These are phyloP conservation scores for Lomographa bimaculata DNA, from an alignment of 2,888 invertebrate genomes.

Conservation along the genomic window DNA sequence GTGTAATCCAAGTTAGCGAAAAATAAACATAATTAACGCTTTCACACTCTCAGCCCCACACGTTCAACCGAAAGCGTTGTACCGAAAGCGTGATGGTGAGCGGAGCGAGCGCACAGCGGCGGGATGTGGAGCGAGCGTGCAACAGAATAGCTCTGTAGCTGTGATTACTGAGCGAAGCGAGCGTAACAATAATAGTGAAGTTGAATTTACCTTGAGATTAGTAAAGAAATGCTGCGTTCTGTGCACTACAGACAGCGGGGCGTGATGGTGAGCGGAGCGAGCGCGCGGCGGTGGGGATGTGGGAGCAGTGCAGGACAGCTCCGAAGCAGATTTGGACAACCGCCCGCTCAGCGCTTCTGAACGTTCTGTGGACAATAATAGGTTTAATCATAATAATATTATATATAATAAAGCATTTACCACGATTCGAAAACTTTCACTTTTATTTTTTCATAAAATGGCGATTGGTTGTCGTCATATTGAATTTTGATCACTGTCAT, in stretches of 20 bases:
- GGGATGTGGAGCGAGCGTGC: constrained; percentile 78
- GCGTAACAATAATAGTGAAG: not conserved
- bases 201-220: constrained; percentile 85
- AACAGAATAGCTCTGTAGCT: constrained; percentile 90
- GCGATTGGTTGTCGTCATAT: too few relatives aligned
- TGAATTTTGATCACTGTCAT: too few relatives aligned
- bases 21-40: too few relatives aligned
- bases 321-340: constrained; percentile 92
- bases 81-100: constrained; percentile 81
- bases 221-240: constrained; percentile 93
- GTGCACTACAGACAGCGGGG: constrained; percentile 89
- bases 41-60: too few relatives aligned
- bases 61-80: too few relatives aligned
- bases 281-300: constrained; percentile 75
- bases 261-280: constrained; percentile 75
- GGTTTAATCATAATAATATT: not conserved
- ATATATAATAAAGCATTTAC: too few relatives aligned
- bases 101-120: constrained; percentile 71
- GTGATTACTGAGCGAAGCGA: constrained; percentile 47
- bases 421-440: too few relatives aligned
- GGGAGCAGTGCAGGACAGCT: constrained; percentile 86
- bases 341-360: constrained; percentile 83
- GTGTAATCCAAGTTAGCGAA: too few relatives aligned
- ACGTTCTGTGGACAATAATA: constrained; percentile 55
- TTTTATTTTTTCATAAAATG: too few relatives aligned